These are phyloP conservation scores for Bos javanicus DNA, from an alignment of 2,113 vertebrate genomes.

Conservation along the genomic window DNA sequence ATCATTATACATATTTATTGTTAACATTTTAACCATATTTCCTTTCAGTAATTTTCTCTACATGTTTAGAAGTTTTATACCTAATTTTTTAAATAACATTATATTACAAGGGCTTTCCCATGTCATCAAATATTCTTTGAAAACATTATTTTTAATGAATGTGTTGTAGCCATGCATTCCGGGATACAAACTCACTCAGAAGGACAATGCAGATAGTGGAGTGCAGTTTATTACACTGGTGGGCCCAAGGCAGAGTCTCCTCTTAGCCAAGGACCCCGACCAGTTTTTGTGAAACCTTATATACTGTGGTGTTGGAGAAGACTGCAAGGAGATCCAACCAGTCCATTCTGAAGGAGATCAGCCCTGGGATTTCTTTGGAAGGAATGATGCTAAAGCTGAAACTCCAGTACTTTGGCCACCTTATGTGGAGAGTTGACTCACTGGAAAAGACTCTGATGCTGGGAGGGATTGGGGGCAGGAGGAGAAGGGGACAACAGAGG, in stretches of 20 bases:
- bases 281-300: neutral
- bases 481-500: too few relatives aligned
- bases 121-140: neutral
- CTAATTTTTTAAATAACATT: neutral
- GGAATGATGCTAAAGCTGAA: too few relatives aligned
- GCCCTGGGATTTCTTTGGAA: too few relatives aligned
- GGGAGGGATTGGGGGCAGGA: too few relatives aligned
- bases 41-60: neutral
- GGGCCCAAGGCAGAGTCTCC: neutral
- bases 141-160: conserved; percentile 8
- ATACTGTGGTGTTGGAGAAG: neutral
- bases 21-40: neutral
- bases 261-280: neutral
- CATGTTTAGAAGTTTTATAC: neutral
- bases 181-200: neutral
- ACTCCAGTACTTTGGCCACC: too few relatives aligned
- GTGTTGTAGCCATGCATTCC: neutral
- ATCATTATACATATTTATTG: neutral
- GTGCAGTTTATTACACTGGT: neutral
- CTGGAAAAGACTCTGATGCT: too few relatives aligned
- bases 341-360: too few relatives aligned
- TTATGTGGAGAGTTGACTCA: too few relatives aligned
- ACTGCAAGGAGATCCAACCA: too few relatives aligned
- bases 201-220: neutral
- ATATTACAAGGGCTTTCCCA: neutral